Base-by-base conservation (phyloP, 2,888 invertebrate genomes). In the Parnassius smintheus region DNA sequence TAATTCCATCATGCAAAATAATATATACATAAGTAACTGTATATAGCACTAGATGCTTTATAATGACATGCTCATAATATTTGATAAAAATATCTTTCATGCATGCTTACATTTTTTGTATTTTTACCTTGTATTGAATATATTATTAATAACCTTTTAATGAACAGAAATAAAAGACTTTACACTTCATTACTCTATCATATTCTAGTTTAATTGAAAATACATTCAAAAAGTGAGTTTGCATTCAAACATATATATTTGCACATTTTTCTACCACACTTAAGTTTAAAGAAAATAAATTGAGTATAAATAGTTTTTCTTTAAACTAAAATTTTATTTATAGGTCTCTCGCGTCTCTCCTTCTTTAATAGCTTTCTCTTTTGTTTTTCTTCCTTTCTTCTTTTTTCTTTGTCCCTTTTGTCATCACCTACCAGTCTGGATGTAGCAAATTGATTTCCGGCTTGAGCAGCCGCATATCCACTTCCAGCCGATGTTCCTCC, bases 401-500 rank as follows among this genome's bases (percentile, higher is more conserved):
- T 77, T 64, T 69, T 76, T 59, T 75, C 77, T 67, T 71, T 73
- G 62, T 77, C 78, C 45, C 67, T 68, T 64, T 66, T 56, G 49
- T 67, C 72, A 46, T 80, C 82, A 84, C 87, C 83, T 88, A 87
- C 91, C 89, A 85, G 70, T 74, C 79, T 82, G 59, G 80, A 76
- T 51, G 76, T 73, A 8, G 91, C 85, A 11, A 76, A 72, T 48
- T 77, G 76, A 48, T 78, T 78, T 65, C 88, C 91, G 49, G 86
- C 82, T 68, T 86, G 82, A 12, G 92, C 90, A 45, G 80, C 68
- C 2, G 92, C 89, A 64, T 73, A 91, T 12, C 91, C 89, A 22
- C 71, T 75, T n/a, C 91, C 92, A 9, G 76, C 75, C 59, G 89
- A 77, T 12, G 81, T 83, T 12, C 80, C 84, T 10, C 78, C 88